Percentiles rank a stretch among this genome's conserved stretches.
phyloP scores from a whole-genome alignment of 2,888 invertebrate species.

The Diarsia rubi region DNA sequence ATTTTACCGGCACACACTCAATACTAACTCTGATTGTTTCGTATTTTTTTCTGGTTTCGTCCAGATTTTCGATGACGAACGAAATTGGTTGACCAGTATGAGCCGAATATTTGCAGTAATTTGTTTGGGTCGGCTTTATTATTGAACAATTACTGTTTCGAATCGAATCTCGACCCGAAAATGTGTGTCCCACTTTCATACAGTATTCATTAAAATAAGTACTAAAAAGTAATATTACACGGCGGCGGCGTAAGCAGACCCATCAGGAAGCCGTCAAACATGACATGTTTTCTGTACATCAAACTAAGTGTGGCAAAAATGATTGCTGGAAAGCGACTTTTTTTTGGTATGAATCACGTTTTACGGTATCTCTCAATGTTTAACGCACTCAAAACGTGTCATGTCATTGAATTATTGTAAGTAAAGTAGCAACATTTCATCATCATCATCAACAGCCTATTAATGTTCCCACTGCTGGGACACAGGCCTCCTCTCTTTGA shows the following conservation, averaged over 20 bases:
- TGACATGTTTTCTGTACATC: neutral
- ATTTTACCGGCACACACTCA: neutral
- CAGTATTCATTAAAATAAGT: neutral
- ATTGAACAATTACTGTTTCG: neutral
- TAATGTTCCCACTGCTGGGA: too few species aligned
- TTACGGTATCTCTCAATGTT: too few species aligned
- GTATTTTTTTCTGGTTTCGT: neutral
- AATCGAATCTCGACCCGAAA: neutral
- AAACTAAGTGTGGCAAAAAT: neutral
- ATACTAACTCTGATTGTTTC: neutral
- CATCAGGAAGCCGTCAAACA: too few species aligned
- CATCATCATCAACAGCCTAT: too few species aligned
- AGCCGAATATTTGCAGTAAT: neutral
- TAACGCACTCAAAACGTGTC: too few species aligned
- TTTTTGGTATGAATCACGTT: too few species aligned
- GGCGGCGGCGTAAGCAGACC: too few species aligned
- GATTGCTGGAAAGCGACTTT: too few species aligned
- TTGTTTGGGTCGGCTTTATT: neutral
- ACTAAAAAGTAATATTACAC: neutral
- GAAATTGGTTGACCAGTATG: neutral
- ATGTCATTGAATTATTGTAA: too few species aligned
- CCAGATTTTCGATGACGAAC: neutral
- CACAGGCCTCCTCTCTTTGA: too few species aligned
- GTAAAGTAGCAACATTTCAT: too few species aligned
- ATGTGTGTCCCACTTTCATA: neutral